Evolutionary conservation across 2,113 vertebrate genomes (phyloP), one percentile per base, ranked within the genome.

Genomic region (Hiodon tergisus): DNA sequence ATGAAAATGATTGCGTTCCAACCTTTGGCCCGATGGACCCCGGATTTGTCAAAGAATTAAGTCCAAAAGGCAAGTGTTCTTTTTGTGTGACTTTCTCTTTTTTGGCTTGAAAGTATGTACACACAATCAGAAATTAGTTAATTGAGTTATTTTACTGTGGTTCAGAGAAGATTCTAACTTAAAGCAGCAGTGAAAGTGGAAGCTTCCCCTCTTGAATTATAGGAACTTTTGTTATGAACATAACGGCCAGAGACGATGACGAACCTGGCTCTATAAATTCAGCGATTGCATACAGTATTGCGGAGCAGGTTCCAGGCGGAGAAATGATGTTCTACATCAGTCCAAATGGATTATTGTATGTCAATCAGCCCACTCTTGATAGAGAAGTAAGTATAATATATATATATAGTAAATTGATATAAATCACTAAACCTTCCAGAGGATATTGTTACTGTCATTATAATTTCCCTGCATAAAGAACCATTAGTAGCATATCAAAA

Each of bases 191-290:
- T 47, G 61, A 6, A 52, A 69, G 69, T 51, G 14, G 71, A 4
- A 46, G 7, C 17, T 46, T 48, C 51, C 46, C 54, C 62, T 48
- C 51, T 57, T 55, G 16, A 70, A 48, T 84, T 72, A 70, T 84
- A 98, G 96, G 81, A 2, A 93, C 93, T 0, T 1, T 82, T 13
- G 89, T 98, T 16, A 91, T 92, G 86, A 91, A 87, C 83, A 66
- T 97, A 81, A 82, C 48, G 67, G 96, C 95, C 72, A 88, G 83
- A 14, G 97, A 98, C 86, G 90, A 86, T 52, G 97, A 98, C 81
- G 93, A 98, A 83, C 87, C 86, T 53, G 87, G 87, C 14, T 88
- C 91, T 51, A 0, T 57, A 5, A 96, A 97, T 87, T 94, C 96
- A 67, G 82, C 89, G 86, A 94, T 98, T 6, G 86, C 86, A 3